Evolutionary conservation across 2,888 invertebrate species (phyloP), one percentile per base, ranked within the genome.

Genomic region (Epistrophe eligans): DNA sequence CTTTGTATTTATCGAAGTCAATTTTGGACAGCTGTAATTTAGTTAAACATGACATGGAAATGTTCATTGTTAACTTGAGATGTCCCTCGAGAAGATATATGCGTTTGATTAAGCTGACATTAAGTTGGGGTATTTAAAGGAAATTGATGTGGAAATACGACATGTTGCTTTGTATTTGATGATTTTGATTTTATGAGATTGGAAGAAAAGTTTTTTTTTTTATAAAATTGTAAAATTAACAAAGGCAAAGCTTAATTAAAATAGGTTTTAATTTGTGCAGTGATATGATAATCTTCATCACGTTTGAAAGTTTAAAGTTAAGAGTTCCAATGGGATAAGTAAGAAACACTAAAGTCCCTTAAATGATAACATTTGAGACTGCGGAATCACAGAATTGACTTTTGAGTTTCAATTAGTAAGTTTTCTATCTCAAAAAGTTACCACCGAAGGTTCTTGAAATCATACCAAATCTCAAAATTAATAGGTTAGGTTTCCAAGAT

Each of bases 11-110:
- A 87, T 87, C 72, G 87, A 38, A 87, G 87, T 87, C 83, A 76
- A 77, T 79, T 79, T 87, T 79, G 83, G 87, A 87, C 87, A 87
- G 87, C 87, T 87, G 87, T 87, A 87, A 87, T 87, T 87, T 87
- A 83, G 87, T 87, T 83, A 87, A 87, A 87, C 87, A 87, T 87
- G 87, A 87, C 87, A 83, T 79, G 87, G 79, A 79, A 76, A 79
- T 82, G 83, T 79, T 76, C 76, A 87, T 83, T 87, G 87, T 87
- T 79, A 55, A 55, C 40, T 71, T 57, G 79, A 87, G 83, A 79
- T 87, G 87, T 87, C 87, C 83, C 79, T 83, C 10, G 43, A 70
- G 60, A 64, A 57, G 85, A 83, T 82, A 82, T 35, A 79, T 35
- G 79, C 71, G 71, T 79, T 79, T 76, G 87, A 62, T 79, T 83